A percentile compares a stretch with the other conserved stretches of the same genome.
phyloP scores from a whole-genome alignment of 1,140 invertebrate genomes.

The Neodiprion lecontei region DNA sequence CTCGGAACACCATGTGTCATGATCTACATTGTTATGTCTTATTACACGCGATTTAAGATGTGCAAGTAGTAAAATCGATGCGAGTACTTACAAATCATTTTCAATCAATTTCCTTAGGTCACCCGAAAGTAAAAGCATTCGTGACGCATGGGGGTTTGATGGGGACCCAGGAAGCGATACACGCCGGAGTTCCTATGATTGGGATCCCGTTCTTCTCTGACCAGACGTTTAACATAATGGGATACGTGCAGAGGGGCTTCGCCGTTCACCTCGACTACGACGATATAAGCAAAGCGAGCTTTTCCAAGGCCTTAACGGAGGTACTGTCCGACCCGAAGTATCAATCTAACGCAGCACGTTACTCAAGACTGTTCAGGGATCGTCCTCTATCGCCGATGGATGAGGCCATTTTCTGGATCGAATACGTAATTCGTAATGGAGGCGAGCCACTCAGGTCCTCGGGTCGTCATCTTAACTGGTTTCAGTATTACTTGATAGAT shows the following conservation, averaged over 20 bases:
- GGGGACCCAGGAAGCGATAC: constrained; percentile 57
- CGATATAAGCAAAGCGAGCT: constrained; percentile 42
- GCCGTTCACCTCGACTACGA: constrained; percentile 31
- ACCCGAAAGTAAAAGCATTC: constrained; percentile 47
- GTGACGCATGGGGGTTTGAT: constrained; percentile 60
- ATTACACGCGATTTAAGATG: too few relatives aligned
- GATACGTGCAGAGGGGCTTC: constrained; percentile 28
- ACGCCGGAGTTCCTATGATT: constrained; percentile 57
- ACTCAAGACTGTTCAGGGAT: constrained; percentile 46
- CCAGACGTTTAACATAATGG: constrained; percentile 47
- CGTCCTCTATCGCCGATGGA: constrained; percentile 60
- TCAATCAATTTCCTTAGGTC: not conserved
- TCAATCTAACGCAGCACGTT: constrained; percentile 6
- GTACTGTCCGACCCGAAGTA: constrained; percentile 47
- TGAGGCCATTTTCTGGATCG: constrained; percentile 65
- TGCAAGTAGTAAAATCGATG: too few relatives aligned
- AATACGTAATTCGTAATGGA: constrained; percentile 55
- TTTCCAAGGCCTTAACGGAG: constrained; percentile 40
- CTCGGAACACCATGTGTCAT: too few relatives aligned
- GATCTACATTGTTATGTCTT: too few relatives aligned
- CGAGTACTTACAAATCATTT: too few relatives aligned
- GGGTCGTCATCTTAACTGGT: not conserved
- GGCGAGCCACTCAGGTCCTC: not conserved
- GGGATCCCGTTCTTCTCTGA: constrained; percentile 56
- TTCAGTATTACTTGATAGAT: not conserved